Evolutionary conservation across 1,140 invertebrate genomes (phyloP).

Genomic region (Zophobas morio): DNA sequence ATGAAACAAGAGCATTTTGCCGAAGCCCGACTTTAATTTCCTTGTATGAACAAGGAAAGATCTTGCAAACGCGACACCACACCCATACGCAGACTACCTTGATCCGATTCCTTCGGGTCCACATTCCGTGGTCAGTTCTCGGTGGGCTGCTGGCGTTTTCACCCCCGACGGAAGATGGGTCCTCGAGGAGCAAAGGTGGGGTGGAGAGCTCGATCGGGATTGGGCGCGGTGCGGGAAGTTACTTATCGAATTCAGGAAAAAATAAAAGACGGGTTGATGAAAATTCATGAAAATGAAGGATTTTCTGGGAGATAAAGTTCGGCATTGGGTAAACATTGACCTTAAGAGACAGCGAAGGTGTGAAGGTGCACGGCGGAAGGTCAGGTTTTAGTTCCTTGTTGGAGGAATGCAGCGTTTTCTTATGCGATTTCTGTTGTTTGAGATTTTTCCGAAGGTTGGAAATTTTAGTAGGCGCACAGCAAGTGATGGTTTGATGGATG

Average conservation of each 20-base stretch:
- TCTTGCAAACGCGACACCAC: conserved; percentile 46
- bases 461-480: no score
- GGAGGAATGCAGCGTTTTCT: no score
- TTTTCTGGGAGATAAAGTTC: not conserved
- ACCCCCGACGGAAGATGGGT: no score
- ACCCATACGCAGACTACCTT: conserved; percentile 53
- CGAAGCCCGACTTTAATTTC: conserved; percentile 21
- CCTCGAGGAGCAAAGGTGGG: no score
- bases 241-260: no score
- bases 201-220: no score
- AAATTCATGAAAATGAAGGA: conserved; percentile 1
- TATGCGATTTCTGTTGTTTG: no score
- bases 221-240: no score
- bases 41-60: conserved; percentile 44
- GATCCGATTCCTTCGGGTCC: conserved; percentile 53
- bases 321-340: not conserved
- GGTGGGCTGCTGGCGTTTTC: no score
- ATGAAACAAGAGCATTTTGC: not conserved
- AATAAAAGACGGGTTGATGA: not conserved
- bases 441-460: no score
- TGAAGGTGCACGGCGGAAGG: not conserved
- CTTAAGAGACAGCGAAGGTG: not conserved
- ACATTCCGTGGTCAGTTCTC: conserved; percentile 37
- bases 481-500: no score
- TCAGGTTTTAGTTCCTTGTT: not conserved